A percentile compares a stretch with the other conserved stretches of the same genome.
These are phyloP conservation scores for Astreopora myriophthalma DNA, from an alignment of 64 coral and sea anemone genomes.

Conservation along the genomic window DNA sequence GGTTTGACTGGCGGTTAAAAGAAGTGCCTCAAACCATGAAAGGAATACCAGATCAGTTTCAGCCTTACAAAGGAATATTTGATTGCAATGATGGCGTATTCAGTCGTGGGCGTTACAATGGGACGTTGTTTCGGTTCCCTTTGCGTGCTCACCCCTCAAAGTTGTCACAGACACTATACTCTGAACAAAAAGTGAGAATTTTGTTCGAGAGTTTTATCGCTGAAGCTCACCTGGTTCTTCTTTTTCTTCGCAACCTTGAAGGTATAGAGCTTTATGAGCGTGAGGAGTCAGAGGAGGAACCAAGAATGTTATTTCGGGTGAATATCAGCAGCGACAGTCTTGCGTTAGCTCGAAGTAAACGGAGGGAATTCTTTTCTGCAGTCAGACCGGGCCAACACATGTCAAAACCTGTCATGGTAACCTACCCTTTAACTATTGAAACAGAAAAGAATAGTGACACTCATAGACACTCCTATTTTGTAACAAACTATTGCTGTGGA, in stretches of 20 bases:
- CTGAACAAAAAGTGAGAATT: constrained; percentile 51
- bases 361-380: constrained; percentile 32
- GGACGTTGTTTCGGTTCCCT: constrained; percentile 89
- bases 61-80: constrained; percentile 73
- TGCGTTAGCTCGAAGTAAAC: constrained; percentile 9
- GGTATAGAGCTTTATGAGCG: constrained; percentile 65
- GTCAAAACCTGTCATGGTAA: constrained; percentile 25
- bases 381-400: neutral
- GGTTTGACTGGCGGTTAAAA: neutral
- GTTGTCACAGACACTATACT: constrained; percentile 81
- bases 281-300: neutral
- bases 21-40: neutral
- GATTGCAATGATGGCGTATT: constrained; percentile 63
- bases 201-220: constrained; percentile 77
- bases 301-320: constrained; percentile 53
- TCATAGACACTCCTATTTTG: neutral
- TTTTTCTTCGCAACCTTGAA: constrained; percentile 84
- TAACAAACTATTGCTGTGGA: constrained; percentile 54
- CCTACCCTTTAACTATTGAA: constrained; percentile 46
- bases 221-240: constrained; percentile 63
- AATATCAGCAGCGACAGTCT: constrained; percentile 25
- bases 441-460: neutral
- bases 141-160: constrained; percentile 63
- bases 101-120: constrained; percentile 43
- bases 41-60: constrained; percentile 65